Percentiles rank a stretch among this genome's conserved stretches.
Conservation (phyloP, 2,797 vertebrate genomes). For the Chanos chanos region DNA sequence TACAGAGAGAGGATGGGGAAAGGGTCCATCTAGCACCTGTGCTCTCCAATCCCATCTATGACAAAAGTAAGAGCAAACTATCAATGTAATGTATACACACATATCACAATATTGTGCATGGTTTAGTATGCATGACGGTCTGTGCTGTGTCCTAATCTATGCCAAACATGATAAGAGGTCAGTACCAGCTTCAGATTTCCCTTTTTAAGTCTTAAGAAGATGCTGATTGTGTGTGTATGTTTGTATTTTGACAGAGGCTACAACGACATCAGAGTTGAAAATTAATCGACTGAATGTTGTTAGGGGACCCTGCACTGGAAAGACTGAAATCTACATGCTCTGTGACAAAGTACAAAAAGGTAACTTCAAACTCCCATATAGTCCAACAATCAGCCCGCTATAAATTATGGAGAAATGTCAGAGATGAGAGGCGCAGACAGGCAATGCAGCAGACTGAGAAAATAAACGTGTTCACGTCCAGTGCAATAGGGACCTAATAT, state of each 20-base stretch:
- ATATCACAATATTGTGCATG: no score
- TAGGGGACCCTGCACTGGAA: conserved; percentile 76
- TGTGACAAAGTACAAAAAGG: conserved; percentile 97
- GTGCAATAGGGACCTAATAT: no score
- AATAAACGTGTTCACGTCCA: no score
- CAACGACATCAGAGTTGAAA: conserved; percentile 87
- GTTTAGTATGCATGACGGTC: no score
- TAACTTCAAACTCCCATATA: conserved; percentile 35
- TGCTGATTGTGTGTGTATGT: conserved; percentile 3
- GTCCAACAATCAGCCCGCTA: no score
- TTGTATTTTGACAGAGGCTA: conserved; percentile 72
- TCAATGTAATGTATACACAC: conserved; percentile 20
- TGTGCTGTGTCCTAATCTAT: no score
- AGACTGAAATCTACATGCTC: conserved; percentile 87
- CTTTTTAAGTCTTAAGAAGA: background rate
- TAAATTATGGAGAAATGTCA: no score
- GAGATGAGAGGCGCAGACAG: no score
- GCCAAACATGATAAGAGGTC: no score
- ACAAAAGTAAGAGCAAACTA: conserved; percentile 80
- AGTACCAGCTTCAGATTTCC: no score
- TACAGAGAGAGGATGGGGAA: conserved; percentile 72
- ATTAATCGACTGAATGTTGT: conserved; percentile 83
- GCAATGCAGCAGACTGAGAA: no score
- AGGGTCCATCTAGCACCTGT: conserved; percentile 72
- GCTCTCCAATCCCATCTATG: conserved; percentile 87